A percentile compares a stretch with the other conserved stretches of the same genome.
Conservation (phyloP, 2,797 vertebrate genomes). For the Octomys mimax region DNA sequence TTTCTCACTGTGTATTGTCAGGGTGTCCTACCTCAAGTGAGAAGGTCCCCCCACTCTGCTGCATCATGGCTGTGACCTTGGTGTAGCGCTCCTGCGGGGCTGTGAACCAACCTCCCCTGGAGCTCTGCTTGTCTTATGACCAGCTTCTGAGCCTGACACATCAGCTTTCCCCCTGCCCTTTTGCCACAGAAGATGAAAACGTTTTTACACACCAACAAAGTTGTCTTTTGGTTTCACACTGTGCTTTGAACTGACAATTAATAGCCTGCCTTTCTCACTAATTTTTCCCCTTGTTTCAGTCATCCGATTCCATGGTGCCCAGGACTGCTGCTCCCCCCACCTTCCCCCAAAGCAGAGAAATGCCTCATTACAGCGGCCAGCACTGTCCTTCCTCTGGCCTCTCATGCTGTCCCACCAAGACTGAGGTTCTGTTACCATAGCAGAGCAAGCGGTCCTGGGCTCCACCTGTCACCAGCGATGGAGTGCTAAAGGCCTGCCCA, state of each 20-base stretch:
- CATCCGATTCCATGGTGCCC: not conserved
- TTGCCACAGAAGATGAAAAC: not conserved
- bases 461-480: not conserved
- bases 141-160: not conserved
- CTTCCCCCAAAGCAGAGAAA: not conserved
- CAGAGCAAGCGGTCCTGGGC: accelerated
- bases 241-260: not conserved
- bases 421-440: accelerated
- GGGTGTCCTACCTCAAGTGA: not conserved
- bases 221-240: not conserved
- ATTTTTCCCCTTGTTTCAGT: not conserved
- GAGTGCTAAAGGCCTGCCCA: not conserved
- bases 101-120: not conserved
- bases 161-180: not conserved
- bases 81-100: not conserved
- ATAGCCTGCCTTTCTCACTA: not conserved
- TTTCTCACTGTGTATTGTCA: not conserved
- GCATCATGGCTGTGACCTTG: not conserved
- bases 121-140: not conserved
- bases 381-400: not conserved
- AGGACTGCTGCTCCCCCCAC: no score
- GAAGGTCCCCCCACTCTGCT: not conserved
- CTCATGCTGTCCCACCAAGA: not conserved
- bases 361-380: accelerated
- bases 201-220: not conserved